Conservation (phyloP, 2,797 vertebrate species). For the Myotis myotis region DNA sequence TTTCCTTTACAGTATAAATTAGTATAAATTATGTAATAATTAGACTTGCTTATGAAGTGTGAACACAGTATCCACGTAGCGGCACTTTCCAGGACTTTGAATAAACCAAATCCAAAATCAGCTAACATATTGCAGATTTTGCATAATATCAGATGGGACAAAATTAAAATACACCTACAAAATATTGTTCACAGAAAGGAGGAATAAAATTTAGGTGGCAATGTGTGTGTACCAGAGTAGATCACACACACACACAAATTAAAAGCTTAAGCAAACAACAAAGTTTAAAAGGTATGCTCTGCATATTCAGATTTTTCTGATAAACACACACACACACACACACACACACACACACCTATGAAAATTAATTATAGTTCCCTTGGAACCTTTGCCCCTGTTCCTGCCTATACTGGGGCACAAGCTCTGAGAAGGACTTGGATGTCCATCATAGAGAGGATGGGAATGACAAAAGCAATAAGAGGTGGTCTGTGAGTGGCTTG, state of each 20-base stretch:
- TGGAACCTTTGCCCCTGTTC: neutral
- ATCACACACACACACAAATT: neutral
- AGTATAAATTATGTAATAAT: conserved; percentile 11
- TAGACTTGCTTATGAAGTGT: neutral
- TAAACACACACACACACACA: neutral
- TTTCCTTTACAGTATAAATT: conserved; percentile 15
- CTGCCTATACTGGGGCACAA: neutral
- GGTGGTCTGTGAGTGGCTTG: neutral
- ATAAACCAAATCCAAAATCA: conserved; percentile 2
- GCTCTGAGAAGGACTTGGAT: neutral
- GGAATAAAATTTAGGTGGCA: neutral
- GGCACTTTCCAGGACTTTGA: neutral
- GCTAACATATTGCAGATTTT: neutral
- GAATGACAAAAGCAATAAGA: neutral
- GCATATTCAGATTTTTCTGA: neutral
- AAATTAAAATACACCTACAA: conserved; percentile 14
- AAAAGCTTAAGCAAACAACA: neutral
- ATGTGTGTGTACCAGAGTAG: neutral
- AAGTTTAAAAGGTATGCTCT: neutral
- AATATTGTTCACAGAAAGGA: neutral
- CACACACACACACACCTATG: neutral
- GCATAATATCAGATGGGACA: neutral
- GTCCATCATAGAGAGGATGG: neutral
- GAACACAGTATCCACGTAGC: neutral
- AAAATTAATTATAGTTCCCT: neutral